Conservation (phyloP, 2,797 vertebrate genomes). For the Hemibagrus guttatus region DNA sequence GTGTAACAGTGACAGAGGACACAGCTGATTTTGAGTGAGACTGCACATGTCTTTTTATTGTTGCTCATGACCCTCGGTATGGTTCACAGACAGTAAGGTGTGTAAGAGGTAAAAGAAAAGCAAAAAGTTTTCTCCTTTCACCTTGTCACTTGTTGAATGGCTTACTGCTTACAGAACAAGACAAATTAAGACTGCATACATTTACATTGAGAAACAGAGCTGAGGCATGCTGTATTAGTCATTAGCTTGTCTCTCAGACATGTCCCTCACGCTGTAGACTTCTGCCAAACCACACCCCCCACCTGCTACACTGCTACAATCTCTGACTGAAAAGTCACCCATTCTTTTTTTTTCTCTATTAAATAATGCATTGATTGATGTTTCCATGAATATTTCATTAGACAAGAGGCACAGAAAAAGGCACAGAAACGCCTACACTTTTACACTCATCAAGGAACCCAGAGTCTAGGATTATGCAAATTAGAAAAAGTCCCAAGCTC, state of each 20-base stretch:
- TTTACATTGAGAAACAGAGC: neutral
- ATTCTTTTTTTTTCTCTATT: neutral
- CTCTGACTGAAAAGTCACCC: neutral
- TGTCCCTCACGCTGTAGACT: neutral
- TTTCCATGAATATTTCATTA: slow-evolving; percentile 29
- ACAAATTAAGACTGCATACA: neutral
- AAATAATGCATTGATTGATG: slow-evolving; percentile 9
- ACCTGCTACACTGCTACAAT: neutral
- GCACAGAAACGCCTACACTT: slow-evolving; percentile 11
- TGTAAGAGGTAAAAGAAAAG: neutral
- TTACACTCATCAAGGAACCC: neutral
- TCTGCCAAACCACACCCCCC: neutral
- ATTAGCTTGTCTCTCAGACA: slow-evolving; percentile 14
- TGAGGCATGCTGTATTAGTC: neutral
- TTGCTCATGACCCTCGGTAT: neutral
- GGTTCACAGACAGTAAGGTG: neutral
- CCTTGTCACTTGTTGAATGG: neutral
- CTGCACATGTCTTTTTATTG: neutral
- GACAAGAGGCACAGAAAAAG: neutral
- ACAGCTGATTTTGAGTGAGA: neutral
- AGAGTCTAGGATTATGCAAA: slow-evolving; percentile 17
- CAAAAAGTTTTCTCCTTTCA: neutral
- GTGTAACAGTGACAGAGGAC: neutral
- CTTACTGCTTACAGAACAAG: neutral
- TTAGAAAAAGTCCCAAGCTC: neutral